Evolutionary conservation across 2,113 vertebrate species (phyloP).

Genomic region (Archilochus colubris): DNA sequence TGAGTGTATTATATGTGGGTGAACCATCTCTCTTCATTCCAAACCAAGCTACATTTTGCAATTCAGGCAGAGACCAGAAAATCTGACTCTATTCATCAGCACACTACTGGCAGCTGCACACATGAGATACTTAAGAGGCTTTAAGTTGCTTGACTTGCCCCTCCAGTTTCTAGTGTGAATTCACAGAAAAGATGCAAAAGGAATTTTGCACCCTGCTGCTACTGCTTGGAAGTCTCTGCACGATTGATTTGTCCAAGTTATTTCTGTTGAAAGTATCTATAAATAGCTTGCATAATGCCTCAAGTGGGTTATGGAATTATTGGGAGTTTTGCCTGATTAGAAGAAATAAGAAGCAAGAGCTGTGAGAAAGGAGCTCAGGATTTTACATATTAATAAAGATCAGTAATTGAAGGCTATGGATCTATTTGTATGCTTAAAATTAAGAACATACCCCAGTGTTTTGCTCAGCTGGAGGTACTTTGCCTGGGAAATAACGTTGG

Average conservation of each 20-base stretch:
- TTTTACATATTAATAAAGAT: conserved; percentile 3
- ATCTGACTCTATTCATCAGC: neutral
- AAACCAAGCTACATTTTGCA: neutral
- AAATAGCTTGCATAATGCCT: conserved; percentile 32
- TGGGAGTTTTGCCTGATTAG: conserved; percentile 37
- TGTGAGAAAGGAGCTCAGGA: conserved; percentile 5
- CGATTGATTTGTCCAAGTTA: conserved; percentile 26
- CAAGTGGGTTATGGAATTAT: neutral
- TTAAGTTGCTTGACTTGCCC: neutral
- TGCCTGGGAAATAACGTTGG: neutral
- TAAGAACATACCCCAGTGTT: neutral
- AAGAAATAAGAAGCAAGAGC: conserved; percentile 26
- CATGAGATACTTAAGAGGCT: neutral
- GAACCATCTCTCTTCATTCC: neutral
- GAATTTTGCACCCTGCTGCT: neutral
- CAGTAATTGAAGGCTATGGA: neutral
- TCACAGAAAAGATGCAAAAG: neutral
- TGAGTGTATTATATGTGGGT: neutral
- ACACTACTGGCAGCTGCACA: neutral
- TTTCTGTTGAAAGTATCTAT: conserved; percentile 46
- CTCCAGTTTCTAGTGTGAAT: neutral
- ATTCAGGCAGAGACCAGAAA: neutral
- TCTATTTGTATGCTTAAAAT: neutral
- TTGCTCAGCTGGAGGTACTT: neutral
- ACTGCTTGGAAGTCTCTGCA: conserved; percentile 5